Conservation (phyloP, 2,888 invertebrate species). For the Papilio elwesi region DNA sequence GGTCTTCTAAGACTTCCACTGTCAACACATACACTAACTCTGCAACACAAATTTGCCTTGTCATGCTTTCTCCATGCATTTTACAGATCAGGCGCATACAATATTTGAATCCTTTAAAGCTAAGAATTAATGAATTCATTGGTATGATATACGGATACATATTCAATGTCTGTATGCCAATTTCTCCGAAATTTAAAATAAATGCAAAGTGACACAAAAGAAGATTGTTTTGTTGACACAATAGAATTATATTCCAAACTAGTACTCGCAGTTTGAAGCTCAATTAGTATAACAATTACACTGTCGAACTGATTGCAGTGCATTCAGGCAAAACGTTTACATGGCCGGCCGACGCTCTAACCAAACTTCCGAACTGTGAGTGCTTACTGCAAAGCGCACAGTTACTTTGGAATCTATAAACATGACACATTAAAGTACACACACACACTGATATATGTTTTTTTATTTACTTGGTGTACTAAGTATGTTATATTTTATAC, state of each 20-base stretch:
- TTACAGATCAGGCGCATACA: too few relatives aligned
- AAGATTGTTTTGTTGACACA: too few relatives aligned
- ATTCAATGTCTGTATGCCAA: neutral
- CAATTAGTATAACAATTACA: constrained; percentile 3
- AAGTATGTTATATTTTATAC: too few relatives aligned
- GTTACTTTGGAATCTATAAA: constrained; percentile 4
- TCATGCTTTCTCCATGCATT: too few relatives aligned
- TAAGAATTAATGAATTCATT: too few relatives aligned
- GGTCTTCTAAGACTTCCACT: too few relatives aligned
- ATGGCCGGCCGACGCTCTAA: constrained; percentile 6
- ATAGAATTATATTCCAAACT: neutral
- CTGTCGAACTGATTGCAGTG: constrained; percentile 7
- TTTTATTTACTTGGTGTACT: too few relatives aligned
- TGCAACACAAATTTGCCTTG: too few relatives aligned
- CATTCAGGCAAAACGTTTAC: constrained; percentile 19
- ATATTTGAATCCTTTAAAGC: too few relatives aligned
- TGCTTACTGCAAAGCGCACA: neutral
- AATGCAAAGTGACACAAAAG: neutral
- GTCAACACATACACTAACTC: too few relatives aligned
- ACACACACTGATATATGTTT: neutral
- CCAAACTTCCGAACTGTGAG: constrained; percentile 1
- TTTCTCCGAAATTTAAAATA: neutral
- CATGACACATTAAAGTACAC: neutral
- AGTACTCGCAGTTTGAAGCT: neutral
- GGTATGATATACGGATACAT: too few relatives aligned